Percentiles rank a stretch among this genome's conserved stretches.
Conservation (phyloP, 2,797 vertebrate species). For the Garrulus glandarius region DNA sequence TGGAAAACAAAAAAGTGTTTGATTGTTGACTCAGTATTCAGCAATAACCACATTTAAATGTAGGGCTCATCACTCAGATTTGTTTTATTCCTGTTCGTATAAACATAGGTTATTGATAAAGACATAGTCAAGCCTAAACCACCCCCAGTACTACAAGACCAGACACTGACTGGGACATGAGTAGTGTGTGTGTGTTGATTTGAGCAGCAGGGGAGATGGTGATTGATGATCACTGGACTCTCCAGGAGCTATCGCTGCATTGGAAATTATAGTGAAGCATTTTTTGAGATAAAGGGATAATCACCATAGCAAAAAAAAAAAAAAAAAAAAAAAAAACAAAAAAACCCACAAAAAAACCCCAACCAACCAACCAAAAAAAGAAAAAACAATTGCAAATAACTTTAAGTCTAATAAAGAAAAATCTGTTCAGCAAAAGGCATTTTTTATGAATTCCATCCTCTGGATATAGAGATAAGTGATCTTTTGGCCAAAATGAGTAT, state of each 20-base stretch:
- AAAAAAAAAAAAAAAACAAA: background rate
- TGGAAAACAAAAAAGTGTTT: background rate
- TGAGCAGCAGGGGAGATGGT: background rate
- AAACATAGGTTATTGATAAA: background rate
- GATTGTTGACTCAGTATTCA: background rate
- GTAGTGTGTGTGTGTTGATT: background rate
- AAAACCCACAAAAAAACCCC: too few species aligned
- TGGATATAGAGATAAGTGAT: background rate
- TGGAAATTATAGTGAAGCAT: background rate
- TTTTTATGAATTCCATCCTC: background rate
- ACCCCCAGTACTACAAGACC: background rate
- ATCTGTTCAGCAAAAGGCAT: background rate
- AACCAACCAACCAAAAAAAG: too few species aligned
- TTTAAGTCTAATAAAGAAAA: background rate
- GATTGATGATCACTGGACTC: background rate
- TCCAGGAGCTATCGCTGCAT: background rate
- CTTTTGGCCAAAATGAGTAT: background rate
- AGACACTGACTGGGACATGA: background rate
- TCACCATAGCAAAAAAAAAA: background rate
- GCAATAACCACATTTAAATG: background rate
- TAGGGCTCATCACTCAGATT: background rate
- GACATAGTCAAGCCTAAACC: background rate
- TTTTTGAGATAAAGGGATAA: constrained; percentile 16
- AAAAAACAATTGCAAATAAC: background rate
- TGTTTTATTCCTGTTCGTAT: background rate